Percentiles rank a stretch among this genome's conserved stretches.
These are phyloP conservation scores for Limenitis camilla DNA, from an alignment of 2,888 invertebrate genomes.

Conservation along the genomic window DNA sequence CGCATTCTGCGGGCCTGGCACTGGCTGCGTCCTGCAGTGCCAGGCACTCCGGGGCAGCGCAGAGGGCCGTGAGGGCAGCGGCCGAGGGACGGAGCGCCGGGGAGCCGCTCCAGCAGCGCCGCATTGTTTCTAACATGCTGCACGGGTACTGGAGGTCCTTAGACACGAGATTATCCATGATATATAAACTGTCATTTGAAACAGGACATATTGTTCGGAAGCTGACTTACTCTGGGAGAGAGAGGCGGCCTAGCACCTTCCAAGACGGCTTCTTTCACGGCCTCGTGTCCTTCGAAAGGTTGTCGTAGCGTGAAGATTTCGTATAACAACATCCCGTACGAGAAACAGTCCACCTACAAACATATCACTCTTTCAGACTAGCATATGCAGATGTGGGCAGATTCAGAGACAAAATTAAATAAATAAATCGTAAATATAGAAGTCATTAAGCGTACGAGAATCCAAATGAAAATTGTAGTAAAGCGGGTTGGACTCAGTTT, in stretches of 20 bases:
- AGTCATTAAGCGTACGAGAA: too few species aligned
- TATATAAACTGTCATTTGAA: not conserved
- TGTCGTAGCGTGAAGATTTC: constrained; percentile 94
- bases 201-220: not conserved
- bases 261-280: constrained; percentile 95
- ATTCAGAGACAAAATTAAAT: too few species aligned
- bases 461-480: too few species aligned
- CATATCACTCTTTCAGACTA: too few species aligned
- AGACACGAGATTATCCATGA: too few species aligned
- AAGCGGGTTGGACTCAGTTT: too few species aligned
- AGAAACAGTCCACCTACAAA: constrained; percentile 94
- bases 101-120: constrained; percentile 94
- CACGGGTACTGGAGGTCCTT: constrained; percentile 88
- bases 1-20: constrained; percentile 17
- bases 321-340: constrained; percentile 98
- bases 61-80: constrained; percentile 93
- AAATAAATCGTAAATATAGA: too few species aligned
- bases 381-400: not conserved
- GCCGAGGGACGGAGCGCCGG: constrained; percentile 92
- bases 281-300: constrained; percentile 97
- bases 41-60: constrained; percentile 83
- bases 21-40: constrained; percentile 62
- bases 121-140: constrained; percentile 95
- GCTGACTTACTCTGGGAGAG: constrained; percentile 80
- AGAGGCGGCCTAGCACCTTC: constrained; percentile 95